Base-by-base conservation (phyloP, 2,797 vertebrate genomes). In the Pseudochirops cupreus region DNA sequence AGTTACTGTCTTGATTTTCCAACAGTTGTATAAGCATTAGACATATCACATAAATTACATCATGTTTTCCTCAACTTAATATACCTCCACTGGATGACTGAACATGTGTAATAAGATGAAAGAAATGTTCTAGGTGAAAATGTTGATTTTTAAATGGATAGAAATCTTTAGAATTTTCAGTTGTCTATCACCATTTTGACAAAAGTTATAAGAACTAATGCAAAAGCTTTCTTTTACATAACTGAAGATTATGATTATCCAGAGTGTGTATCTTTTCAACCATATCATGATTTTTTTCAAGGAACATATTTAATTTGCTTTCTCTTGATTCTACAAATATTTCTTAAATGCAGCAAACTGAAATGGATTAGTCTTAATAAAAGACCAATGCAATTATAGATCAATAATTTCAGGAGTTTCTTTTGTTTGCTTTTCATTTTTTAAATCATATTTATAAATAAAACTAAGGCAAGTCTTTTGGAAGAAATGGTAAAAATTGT, bases 1-100 rank as follows among this genome's bases (percentile, higher is more conserved):
- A 92, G 87, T 97, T 57, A 74, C 95, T 96, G 96, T n/a, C 26
- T 94, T 33, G 94, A 97, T 97, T 94, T 97, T 33, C 31, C 96
- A 97, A 97, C 96, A 94, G 57, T 94, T 97, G 97, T 96, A 96
- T 96, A 24, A 87, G 21, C 53, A 74, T 94, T 93, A n/a, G 50
- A 28, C 92, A 91, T 53, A 92, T 95, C 55, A 46, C 91, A 93
- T 92, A 33, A 93, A 82, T 67, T 96, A 92, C 74, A 82, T 94
- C 94, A 55, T 58, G 90, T 94, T 96, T 95, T 92, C 94, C 91
- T 94, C 91, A 93, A 74, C 93, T 96, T 58, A 92, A 94, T 56
- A 26, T 93, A 2, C 92, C 56, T 93, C 94, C 95, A 28, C 31
- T 67, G 10, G 11, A 82, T 90, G 93, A 57, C 56, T 95, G 54